phyloP scores from a whole-genome alignment of 2,113 vertebrate genomes.

The Protomyctophum bolini region DNA sequence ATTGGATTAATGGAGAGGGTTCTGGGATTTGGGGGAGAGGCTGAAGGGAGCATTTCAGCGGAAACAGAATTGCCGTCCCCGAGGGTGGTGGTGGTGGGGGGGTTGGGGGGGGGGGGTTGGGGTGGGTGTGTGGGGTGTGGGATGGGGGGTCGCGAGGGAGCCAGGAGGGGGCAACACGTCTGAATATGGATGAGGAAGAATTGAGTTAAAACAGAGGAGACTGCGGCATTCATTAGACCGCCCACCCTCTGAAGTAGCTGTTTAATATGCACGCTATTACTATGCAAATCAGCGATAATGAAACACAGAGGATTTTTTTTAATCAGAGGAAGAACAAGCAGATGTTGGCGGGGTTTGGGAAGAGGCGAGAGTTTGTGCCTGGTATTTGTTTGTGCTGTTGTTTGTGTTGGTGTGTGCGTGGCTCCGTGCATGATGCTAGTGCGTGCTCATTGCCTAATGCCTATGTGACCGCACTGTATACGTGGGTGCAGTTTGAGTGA shows the following conservation, averaged over 20 bases:
- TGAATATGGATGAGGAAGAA: slow-evolving; percentile 98
- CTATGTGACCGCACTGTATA: background rate
- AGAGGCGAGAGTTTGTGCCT: slow-evolving; percentile 62
- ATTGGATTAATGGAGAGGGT: slow-evolving; percentile 97
- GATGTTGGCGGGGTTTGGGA: slow-evolving; percentile 81
- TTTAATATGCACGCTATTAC: slow-evolving; percentile 99
- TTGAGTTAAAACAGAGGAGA: slow-evolving; percentile 97
- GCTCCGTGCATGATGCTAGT: background rate
- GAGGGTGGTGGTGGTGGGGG: slow-evolving; percentile 66
- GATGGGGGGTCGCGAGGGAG: slow-evolving; percentile 60
- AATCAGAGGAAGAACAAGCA: slow-evolving; percentile 82
- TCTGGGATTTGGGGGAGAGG: slow-evolving; percentile 86
- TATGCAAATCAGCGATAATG: slow-evolving; percentile 94
- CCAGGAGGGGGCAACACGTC: slow-evolving; percentile 63
- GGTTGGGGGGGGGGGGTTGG: slow-evolving; percentile 46
- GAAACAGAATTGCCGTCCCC: slow-evolving; percentile 88
- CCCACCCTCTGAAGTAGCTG: slow-evolving; percentile 95
- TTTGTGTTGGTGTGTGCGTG: slow-evolving; percentile 11
- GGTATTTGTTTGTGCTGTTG: slow-evolving; percentile 9
- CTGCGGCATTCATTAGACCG: slow-evolving; percentile 95
- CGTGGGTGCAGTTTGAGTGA: too few relatives aligned
- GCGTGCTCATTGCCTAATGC: slow-evolving; percentile 23
- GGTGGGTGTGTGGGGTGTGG: background rate
- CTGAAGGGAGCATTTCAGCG: slow-evolving; percentile 86
- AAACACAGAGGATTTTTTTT: slow-evolving; percentile 83